Evolutionary conservation across 2,888 invertebrate species (phyloP).

Genomic region (Acronicta psi): DNA sequence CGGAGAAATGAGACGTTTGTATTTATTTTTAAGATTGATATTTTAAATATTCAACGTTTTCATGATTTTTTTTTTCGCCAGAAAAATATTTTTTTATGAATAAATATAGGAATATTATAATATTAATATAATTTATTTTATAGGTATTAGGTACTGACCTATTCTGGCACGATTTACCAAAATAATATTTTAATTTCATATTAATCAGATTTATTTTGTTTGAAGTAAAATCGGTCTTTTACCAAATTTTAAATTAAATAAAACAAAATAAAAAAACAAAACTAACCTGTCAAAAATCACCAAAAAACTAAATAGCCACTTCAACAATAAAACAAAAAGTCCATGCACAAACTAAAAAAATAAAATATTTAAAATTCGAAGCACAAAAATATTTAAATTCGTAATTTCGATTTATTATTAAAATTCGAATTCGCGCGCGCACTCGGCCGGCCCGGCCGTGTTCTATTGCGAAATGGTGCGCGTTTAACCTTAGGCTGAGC

Average conservation of each 20-base stretch:
- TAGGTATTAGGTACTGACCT: too few relatives aligned
- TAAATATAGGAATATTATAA: too few relatives aligned
- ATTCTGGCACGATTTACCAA: too few relatives aligned
- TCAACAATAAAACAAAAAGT: conserved; percentile 40
- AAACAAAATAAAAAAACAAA: background rate
- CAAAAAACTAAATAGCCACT: conserved; percentile 13
- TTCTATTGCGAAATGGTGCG: conserved; percentile 55
- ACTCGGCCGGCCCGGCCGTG: conserved; percentile 40
- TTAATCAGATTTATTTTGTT: too few relatives aligned
- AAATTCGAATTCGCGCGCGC: conserved; percentile 51
- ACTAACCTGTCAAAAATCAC: conserved; percentile 25
- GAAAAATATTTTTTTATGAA: too few relatives aligned
- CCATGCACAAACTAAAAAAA: conserved; percentile 38
- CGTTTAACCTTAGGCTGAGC: conserved; percentile 55
- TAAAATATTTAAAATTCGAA: conserved; percentile 3
- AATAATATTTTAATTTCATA: too few relatives aligned
- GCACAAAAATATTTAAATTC: conserved; percentile 13
- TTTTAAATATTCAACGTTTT: too few relatives aligned
- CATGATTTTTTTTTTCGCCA: too few relatives aligned
- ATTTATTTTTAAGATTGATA: background rate
- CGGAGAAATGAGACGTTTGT: background rate
- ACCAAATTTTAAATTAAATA: background rate
- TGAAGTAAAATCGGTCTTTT: too few relatives aligned
- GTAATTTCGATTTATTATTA: conserved; percentile 6
- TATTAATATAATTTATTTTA: too few relatives aligned